These are phyloP conservation scores for Callaeas wilsoni DNA, from an alignment of 2,113 vertebrate species.

Conservation along the genomic window DNA sequence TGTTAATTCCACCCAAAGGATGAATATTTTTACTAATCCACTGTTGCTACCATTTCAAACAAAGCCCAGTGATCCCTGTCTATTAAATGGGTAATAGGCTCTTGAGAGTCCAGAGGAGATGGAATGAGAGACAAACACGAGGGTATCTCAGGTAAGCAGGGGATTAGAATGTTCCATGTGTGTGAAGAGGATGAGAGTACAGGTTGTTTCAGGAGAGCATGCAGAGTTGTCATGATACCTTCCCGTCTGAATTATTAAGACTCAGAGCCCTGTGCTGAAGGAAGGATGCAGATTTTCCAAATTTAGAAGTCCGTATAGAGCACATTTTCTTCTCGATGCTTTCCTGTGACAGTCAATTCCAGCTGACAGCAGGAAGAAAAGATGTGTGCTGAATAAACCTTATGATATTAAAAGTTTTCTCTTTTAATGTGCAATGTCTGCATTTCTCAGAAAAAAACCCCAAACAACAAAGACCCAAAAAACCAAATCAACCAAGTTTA, in stretches of 20 bases:
- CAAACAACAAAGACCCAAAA: neutral
- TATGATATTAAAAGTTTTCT: neutral
- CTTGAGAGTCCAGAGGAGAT: neutral
- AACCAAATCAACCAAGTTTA: neutral
- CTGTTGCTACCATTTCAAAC: neutral
- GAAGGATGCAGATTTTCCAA: conserved; percentile 5
- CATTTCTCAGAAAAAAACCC: neutral
- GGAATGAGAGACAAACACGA: neutral
- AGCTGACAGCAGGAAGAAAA: conserved; percentile 38
- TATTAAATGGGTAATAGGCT: neutral
- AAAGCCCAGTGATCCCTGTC: neutral
- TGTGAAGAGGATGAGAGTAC: neutral
- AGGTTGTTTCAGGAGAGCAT: neutral
- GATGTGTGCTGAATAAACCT: neutral
- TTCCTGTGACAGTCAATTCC: neutral
- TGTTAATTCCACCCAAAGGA: neutral
- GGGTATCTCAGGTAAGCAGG: fast-evolving
- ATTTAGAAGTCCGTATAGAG: neutral
- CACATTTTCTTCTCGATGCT: neutral
- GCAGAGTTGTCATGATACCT: neutral
- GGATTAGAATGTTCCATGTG: neutral
- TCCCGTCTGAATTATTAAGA: neutral
- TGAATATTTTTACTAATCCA: neutral
- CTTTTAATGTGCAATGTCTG: neutral
- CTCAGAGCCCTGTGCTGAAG: neutral